phyloP scores from a whole-genome alignment of 2,113 vertebrate species.

The Gracilinanus agilis region DNA sequence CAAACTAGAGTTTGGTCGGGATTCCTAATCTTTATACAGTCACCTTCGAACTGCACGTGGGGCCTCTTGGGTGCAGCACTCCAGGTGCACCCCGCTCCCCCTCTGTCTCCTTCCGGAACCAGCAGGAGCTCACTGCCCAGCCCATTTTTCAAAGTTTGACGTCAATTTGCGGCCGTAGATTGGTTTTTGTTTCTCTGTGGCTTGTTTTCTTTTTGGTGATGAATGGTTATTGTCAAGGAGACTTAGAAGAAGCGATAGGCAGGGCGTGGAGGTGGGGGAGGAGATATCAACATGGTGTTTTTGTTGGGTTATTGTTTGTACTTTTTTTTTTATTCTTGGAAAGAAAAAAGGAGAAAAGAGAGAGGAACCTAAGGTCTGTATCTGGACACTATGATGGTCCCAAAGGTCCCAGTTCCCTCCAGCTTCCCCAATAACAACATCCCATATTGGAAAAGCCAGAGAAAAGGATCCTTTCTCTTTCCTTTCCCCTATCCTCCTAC shows the following conservation, averaged over 20 bases:
- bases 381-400: slow-evolving; percentile 44
- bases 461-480: neutral
- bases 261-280: slow-evolving; percentile 45
- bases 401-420: slow-evolving; percentile 36
- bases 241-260: slow-evolving; percentile 74
- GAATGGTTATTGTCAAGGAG: slow-evolving; percentile 80
- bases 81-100: neutral
- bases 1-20: slow-evolving; percentile 43
- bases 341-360: slow-evolving; percentile 68
- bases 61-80: slow-evolving; percentile 16
- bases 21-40: slow-evolving; percentile 44
- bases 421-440: neutral
- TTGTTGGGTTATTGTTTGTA: slow-evolving; percentile 43
- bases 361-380: slow-evolving; percentile 63
- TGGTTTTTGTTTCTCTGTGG: slow-evolving; percentile 78
- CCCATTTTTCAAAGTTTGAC: slow-evolving; percentile 81
- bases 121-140: slow-evolving; percentile 49
- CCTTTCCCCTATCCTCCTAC: neutral
- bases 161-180: slow-evolving; percentile 78
- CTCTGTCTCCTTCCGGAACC: slow-evolving; percentile 41
- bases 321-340: slow-evolving; percentile 68
- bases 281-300: slow-evolving; percentile 6
- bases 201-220: slow-evolving; percentile 79
- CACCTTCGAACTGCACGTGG: slow-evolving; percentile 66
- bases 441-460: neutral